Evolutionary conservation across 2,888 invertebrate genomes (phyloP).

Genomic region (Orthosia gracilis): DNA sequence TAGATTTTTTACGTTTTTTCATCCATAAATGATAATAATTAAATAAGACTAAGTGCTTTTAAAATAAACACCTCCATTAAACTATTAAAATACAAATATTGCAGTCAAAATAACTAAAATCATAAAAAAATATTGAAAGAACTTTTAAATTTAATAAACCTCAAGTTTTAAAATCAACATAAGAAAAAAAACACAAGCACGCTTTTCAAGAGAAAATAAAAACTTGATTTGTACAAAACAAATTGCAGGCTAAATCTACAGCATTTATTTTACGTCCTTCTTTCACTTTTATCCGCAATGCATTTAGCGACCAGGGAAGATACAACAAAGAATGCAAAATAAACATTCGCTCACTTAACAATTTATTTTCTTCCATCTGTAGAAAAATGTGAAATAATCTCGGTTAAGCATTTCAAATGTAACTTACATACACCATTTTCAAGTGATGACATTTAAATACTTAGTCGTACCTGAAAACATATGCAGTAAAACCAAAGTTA

Average conservation of each 20-base stretch:
- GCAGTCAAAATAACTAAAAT: neutral
- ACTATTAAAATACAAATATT: neutral
- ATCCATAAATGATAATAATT: neutral
- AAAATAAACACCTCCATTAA: neutral
- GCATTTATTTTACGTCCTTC: neutral
- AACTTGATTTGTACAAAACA: neutral
- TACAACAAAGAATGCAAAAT: neutral
- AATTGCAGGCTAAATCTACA: neutral
- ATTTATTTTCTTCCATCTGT: conserved; percentile 5
- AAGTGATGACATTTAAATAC: no score
- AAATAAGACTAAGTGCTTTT: conserved; percentile 5
- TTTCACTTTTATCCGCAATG: conserved; percentile 15
- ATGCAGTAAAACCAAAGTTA: no score
- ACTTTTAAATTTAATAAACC: neutral
- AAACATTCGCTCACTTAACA: neutral
- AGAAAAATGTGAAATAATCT: conserved; percentile 2
- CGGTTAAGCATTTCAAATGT: neutral
- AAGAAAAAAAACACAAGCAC: neutral
- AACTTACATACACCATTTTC: no score
- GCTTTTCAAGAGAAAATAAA: neutral
- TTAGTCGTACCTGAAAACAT: no score
- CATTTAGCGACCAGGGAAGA: conserved; percentile 24
- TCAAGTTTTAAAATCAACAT: neutral
- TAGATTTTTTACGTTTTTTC: neutral
- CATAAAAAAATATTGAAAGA: no score